Evolutionary conservation across 2,797 vertebrate species (phyloP).

Genomic region (Alfaro cultratus): DNA sequence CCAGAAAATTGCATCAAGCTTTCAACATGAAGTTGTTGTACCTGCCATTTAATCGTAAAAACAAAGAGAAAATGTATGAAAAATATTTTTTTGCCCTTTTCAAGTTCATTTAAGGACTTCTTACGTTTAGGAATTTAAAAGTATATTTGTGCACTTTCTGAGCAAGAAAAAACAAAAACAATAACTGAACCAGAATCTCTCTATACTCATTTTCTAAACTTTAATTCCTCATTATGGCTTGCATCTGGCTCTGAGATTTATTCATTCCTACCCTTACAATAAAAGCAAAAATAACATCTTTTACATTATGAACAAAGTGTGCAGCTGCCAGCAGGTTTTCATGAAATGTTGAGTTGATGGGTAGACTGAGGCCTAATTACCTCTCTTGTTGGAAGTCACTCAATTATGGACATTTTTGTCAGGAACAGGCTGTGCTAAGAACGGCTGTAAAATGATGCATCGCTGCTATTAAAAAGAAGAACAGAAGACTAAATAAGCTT

Average conservation of each 20-base stretch:
- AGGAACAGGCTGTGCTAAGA: slow-evolving; percentile 30
- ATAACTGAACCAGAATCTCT: background rate
- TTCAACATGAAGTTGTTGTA: background rate
- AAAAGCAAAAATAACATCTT: slow-evolving; percentile 46
- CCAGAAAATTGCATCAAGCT: background rate
- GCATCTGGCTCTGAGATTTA: slow-evolving; percentile 35
- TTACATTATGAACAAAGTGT: slow-evolving; percentile 57
- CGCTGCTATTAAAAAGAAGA: background rate
- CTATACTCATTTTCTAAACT: background rate
- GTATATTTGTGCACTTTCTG: background rate
- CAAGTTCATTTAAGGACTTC: background rate
- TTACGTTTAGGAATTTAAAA: background rate
- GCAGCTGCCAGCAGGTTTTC: slow-evolving; percentile 41
- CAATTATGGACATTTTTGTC: slow-evolving; percentile 29
- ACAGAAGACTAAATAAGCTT: background rate
- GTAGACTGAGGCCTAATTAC: slow-evolving; percentile 46
- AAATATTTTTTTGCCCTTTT: background rate
- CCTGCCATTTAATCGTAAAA: background rate
- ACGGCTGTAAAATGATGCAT: slow-evolving; percentile 14
- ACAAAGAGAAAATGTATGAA: background rate
- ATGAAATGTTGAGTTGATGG: slow-evolving; percentile 29
- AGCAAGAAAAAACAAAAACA: background rate
- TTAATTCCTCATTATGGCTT: slow-evolving; percentile 53
- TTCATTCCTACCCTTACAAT: slow-evolving; percentile 40
- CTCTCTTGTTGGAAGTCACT: slow-evolving; percentile 39